Evolutionary conservation across 2,797 vertebrate species (phyloP).

Genomic region (Geotrypetes seraphini): DNA sequence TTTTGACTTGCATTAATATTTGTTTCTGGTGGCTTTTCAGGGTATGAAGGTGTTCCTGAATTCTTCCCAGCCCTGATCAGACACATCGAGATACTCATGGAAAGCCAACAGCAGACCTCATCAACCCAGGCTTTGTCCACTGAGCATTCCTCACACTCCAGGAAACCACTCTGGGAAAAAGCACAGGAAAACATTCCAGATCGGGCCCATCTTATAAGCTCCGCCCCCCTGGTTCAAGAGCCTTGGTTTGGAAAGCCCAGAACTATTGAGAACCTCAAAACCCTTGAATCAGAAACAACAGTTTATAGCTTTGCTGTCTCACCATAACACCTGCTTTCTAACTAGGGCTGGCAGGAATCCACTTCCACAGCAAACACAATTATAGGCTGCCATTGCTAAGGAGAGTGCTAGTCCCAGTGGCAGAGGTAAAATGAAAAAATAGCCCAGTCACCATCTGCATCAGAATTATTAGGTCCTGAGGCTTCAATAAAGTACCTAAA

Average conservation of each 20-base stretch:
- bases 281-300: not conserved
- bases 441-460: too few relatives aligned
- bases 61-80: conserved; percentile 56
- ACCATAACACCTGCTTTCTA: not conserved
- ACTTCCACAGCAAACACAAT: too few relatives aligned
- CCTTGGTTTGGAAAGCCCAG: not conserved
- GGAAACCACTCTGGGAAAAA: not conserved
- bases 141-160: not conserved
- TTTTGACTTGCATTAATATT: not conserved
- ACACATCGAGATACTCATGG: conserved; percentile 49
- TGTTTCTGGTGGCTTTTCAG: conserved; percentile 23
- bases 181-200: not conserved
- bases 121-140: not conserved
- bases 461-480: too few relatives aligned
- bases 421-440: too few relatives aligned
- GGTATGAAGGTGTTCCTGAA: conserved; percentile 61
- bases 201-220: too few relatives aligned
- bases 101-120: not conserved
- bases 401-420: too few relatives aligned
- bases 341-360: not conserved
- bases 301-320: not conserved
- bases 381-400: too few relatives aligned
- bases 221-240: too few relatives aligned
- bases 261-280: not conserved
- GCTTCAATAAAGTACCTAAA: too few relatives aligned